Base-by-base conservation (phyloP, 2,888 invertebrate species). In the Drosophila macrospina region DNA sequence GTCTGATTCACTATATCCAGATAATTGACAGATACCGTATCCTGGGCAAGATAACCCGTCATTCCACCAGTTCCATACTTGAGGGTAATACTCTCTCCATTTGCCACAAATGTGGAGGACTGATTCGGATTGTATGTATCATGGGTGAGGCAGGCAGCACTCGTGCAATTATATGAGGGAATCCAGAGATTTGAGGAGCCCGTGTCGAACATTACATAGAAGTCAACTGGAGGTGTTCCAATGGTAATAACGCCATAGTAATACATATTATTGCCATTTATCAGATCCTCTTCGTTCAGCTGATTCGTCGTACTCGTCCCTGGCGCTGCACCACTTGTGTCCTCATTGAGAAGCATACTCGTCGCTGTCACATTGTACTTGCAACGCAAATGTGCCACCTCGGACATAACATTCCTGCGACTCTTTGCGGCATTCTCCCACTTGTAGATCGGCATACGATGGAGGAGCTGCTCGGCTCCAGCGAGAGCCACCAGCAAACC, bases 191-290 rank as follows among this genome's bases (percentile, higher is more conserved):
- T 81, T 5, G 87, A 41, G 0, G 87, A 84, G 16, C 85, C 85
- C 1, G 84, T 99, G 93, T 99, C 99, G 93, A 99, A 99, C 69
- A 99, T 95, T 66, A 99, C 98, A 86, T 95, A 95, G 93, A 99
- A 99, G 0, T 92, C 93, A 93, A 99, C 98, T 57, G 97, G 95
- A 20, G 99, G 99, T 47, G 94, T 95, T 60, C 99, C 99, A 92
- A 99, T 96, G 0, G 94, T 93, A 81, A 99, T 98, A 1, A 95
- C 0, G 0, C 87, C 79, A 50, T 74, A 87, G 30, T 88, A 89
- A 1, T 74, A 68, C 56, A 66, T 59, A 50, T 90, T 78, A 13
- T 72, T 0, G 7, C 32, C 47, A 28, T 89, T 89, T 5, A 55
- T 4, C 4, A 89, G 51, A 2, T 32, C 42, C n/a, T 89, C 86